Evolutionary conservation across 2,113 vertebrate species (phyloP).

Genomic region (Cephalopholis sonnerati): DNA sequence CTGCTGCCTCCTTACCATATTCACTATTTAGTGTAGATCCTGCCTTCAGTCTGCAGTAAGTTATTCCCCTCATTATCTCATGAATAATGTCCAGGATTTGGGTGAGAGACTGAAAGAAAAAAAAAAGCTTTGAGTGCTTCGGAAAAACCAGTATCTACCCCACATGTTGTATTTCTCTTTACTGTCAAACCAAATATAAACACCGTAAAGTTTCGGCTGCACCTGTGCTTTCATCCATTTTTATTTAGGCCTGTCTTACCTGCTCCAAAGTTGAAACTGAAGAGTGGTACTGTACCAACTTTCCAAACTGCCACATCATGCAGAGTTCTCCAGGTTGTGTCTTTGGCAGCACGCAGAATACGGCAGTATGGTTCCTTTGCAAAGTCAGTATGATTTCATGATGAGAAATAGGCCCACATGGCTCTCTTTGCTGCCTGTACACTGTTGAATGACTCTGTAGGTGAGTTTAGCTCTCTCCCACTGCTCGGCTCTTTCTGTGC

Average conservation of each 20-base stretch:
- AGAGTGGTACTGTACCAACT: neutral
- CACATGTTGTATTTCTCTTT: neutral
- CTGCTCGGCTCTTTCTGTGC: neutral
- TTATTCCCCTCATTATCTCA: neutral
- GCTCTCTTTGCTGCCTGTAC: conserved; percentile 12
- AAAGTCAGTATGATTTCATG: conserved; percentile 9
- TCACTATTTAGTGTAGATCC: neutral
- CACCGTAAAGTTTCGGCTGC: neutral
- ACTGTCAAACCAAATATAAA: neutral
- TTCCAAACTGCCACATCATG: neutral
- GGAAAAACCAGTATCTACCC: neutral
- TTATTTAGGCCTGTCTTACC: neutral
- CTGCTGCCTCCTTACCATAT: neutral
- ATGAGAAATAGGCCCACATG: conserved; percentile 14
- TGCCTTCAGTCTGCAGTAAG: neutral
- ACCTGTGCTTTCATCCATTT: neutral
- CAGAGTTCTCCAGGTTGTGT: neutral
- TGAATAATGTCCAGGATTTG: neutral
- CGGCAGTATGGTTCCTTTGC: conserved; percentile 9
- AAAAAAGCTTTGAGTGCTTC: neutral
- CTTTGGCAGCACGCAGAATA: conserved; percentile 5
- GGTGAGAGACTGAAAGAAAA: neutral
- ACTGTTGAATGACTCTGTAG: neutral
- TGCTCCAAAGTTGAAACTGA: neutral
- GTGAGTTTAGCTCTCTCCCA: neutral